Evolutionary conservation across 23 tunicate genomes (phyloP), one percentile per base, ranked within the genome.

Genomic region (Halocynthia roretzi): DNA sequence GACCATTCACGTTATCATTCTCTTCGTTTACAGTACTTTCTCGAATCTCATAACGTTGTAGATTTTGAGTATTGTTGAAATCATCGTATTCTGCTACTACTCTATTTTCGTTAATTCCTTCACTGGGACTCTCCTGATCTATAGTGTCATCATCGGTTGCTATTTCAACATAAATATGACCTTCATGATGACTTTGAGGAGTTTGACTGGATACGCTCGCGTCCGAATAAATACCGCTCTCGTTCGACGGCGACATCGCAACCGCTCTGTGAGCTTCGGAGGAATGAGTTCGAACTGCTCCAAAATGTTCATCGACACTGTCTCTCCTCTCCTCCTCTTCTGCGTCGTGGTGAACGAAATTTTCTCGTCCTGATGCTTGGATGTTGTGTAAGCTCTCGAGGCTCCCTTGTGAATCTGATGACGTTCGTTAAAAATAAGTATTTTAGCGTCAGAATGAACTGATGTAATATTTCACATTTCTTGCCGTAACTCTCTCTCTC

Each of bases 221-320:
- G 56, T 74, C 78, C 2, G 78, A 74, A 56, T 74, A 74, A 8
- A 74, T 54, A 5, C 78, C 78, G 31, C 78, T 74, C 22, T 74
- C 78, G 63, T 74, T 74, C 11, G 78, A 74, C 19, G 78, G 78
- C 17, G 78, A 74, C 65, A 74, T 54, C 21, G 14, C 7, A 0
- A 74, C 78, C 5, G 18, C 60, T 19, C 78, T 62, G 6, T 74
- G 78, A 8, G 55, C 60, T 12, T 44, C 64, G 12, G 6, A 71
- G 20, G 19, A 21, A 17, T 21, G 23, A 20, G 64, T 64, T 53
- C 56, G 14, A 20, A 65, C 31, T 65, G 6, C 70, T 14, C 50
- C 78, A 6, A 74, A 74, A 12, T 50, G 31, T 19, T 74, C 63
- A 18, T 74, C 56, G 20, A 74, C 63, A 8, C 62, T 52, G 63